Base-by-base conservation (phyloP, 2,113 vertebrate genomes). In the Scomber scombrus region DNA sequence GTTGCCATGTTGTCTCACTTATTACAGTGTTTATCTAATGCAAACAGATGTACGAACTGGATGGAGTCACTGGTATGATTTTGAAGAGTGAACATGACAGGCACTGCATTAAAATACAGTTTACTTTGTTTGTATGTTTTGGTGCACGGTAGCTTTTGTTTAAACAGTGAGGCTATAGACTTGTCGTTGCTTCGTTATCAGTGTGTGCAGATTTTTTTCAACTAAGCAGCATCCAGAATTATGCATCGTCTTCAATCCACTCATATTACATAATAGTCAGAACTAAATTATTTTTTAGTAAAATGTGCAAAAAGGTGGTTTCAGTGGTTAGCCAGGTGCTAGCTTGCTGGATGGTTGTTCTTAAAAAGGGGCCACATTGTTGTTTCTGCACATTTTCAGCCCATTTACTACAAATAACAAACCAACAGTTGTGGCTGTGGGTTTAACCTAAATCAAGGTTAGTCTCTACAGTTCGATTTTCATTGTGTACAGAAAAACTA, bases 181-280 rank as follows among this genome's bases (percentile, higher is more conserved):
- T 34, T 34, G 31, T 34, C 5, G 5, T 7, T 34, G 31, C 31
- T 34, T 34, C 31, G 31, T 34, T 34, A 7, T 34, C 31, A 7
- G 5, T 34, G 31, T 34, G 31, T 34, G 31, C 31, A 34, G 31
- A 34, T 34, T 34, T 40, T 40, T 40, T 40, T 40, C 7, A 40
- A 8, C 34, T 40, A 40, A 40, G 23, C 40, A 56, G 50, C 61
- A 66, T 52, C 45, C 45, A 16, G 8, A 52, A n/a, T 29, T 19
- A 71, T 5, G 8, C 11, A 13, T 29, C n/a, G 19, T 23, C 40
- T 26, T 63, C 45, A 49, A 29, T 40, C 11, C 5, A 23, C 29
- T 31, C 16, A 12, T 54, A 46, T 55, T 72, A 73, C 60, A 58
- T 73, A 54, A 80, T 54, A 31, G n/a, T 66, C 8, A 15, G 18